Percentiles rank a stretch among this genome's conserved stretches.
Conservation (phyloP, 1,140 invertebrate genomes). For the Diorhabda sublineata region DNA sequence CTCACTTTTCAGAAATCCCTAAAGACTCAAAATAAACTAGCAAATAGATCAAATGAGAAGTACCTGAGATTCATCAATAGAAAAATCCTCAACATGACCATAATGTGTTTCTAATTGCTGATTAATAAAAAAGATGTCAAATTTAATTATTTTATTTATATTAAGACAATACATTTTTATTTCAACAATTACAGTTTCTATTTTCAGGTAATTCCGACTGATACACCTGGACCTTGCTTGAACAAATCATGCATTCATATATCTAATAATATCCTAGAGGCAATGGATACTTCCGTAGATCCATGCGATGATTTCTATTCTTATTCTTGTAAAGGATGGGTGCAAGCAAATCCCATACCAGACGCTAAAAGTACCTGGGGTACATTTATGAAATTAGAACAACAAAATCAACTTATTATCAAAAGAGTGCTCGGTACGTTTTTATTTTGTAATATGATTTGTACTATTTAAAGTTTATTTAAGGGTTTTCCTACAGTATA, state of each 20-base stretch:
- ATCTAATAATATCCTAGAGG: slow-evolving; percentile 77
- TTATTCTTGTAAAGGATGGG: slow-evolving; percentile 91
- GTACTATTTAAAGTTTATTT: no score
- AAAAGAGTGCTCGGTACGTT: slow-evolving; percentile 76
- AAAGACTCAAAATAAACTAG: no score
- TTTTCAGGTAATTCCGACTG: slow-evolving; percentile 25
- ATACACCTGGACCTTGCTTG: slow-evolving; percentile 57
- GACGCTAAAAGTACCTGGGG: slow-evolving; percentile 91
- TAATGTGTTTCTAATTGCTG: no score
- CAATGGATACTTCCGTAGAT: slow-evolving; percentile 73
- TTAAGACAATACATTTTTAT: no score
- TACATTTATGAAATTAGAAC: slow-evolving; percentile 89
- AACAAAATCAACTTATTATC: slow-evolving; percentile 89
- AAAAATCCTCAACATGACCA: no score
- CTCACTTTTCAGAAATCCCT: no score
- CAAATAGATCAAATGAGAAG: no score
- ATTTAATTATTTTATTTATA: no score
- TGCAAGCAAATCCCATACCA: slow-evolving; percentile 86
- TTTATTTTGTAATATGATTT: background rate
- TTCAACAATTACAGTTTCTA: no score
- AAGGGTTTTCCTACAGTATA: no score
- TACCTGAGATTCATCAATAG: no score
- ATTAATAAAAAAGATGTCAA: no score
- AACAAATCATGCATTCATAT: slow-evolving; percentile 82
- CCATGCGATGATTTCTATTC: slow-evolving; percentile 95